Percentiles rank a stretch among this genome's conserved stretches.
These are phyloP conservation scores for Syrmaticus mikado DNA, from an alignment of 2,113 vertebrate genomes.

Conservation along the genomic window DNA sequence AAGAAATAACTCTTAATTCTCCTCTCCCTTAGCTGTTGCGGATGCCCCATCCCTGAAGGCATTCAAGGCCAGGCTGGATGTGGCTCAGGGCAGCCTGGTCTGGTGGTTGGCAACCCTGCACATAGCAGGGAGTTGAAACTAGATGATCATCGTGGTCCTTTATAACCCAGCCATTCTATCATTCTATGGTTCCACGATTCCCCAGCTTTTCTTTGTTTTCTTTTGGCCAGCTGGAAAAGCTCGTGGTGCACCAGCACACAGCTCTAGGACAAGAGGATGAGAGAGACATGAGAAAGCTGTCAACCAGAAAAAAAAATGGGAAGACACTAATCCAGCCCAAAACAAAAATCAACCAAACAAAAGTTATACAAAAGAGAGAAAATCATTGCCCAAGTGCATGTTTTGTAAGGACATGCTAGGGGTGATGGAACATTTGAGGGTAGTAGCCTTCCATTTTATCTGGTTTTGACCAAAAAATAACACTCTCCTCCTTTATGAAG, in stretches of 20 bases:
- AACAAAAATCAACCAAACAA: not conserved
- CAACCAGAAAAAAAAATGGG: not conserved
- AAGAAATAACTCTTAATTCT: not conserved
- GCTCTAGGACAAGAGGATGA: not conserved
- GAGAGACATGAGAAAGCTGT: not conserved
- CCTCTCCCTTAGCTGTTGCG: too few species aligned
- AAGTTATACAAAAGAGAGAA: not conserved
- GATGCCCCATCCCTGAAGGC: too few species aligned
- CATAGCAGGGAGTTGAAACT: too few species aligned
- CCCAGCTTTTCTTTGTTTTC: not conserved
- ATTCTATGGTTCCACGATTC: too few species aligned
- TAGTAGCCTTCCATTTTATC: not conserved
- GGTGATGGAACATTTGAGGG: not conserved
- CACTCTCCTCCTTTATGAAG: not conserved
- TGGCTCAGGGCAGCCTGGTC: too few species aligned
- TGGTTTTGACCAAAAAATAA: slow-evolving; percentile 6
- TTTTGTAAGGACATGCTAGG: not conserved
- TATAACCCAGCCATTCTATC: too few species aligned
- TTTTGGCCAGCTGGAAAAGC: not conserved
- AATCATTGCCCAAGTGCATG: not conserved
- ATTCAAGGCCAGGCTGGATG: too few species aligned
- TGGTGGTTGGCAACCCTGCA: too few species aligned
- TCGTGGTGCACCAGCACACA: not conserved
- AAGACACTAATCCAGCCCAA: not conserved
- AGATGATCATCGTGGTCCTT: too few species aligned